A percentile compares a stretch with the other conserved stretches of the same genome.
These are phyloP conservation scores for Pogonophryne albipinna DNA, from an alignment of 2,797 vertebrate genomes.

Conservation along the genomic window DNA sequence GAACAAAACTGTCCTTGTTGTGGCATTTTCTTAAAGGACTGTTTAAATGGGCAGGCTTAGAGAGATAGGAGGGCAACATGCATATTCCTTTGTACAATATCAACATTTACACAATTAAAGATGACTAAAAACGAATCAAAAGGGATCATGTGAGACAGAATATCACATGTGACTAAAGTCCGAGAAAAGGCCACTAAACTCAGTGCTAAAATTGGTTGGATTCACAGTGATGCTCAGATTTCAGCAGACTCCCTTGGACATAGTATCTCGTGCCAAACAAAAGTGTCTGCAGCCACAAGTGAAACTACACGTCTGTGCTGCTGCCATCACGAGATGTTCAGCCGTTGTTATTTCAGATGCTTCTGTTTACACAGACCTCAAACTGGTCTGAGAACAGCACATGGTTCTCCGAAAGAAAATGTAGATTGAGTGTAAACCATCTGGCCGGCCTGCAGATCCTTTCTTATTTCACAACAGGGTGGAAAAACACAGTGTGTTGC, in stretches of 20 bases:
- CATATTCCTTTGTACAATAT: background rate
- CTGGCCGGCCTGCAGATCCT: constrained; percentile 18
- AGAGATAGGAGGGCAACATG: background rate
- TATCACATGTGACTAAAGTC: constrained; percentile 15
- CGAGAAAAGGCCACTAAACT: constrained; percentile 19
- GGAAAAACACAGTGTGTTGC: constrained; percentile 36
- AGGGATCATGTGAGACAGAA: background rate
- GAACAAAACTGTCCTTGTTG: too few species aligned
- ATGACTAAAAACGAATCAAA: constrained; percentile 25
- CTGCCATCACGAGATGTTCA: constrained; percentile 37
- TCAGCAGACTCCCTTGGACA: constrained; percentile 6
- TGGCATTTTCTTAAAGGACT: background rate
- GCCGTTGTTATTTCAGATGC: constrained; percentile 53
- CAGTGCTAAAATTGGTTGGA: background rate
- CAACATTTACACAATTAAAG: constrained; percentile 2
- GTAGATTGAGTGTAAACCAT: constrained; percentile 8
- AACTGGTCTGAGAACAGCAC: constrained; percentile 16
- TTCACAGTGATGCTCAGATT: background rate
- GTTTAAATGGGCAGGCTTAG: background rate
- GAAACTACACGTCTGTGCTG: constrained; percentile 59
- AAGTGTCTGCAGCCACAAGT: constrained; percentile 72
- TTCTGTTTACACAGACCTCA: constrained; percentile 28
- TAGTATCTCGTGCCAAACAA: constrained; percentile 39
- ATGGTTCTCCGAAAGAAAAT: constrained; percentile 5
- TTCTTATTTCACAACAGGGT: constrained; percentile 47